Conservation (phyloP, 2,797 vertebrate genomes). For the Benthosema pterotum region DNA sequence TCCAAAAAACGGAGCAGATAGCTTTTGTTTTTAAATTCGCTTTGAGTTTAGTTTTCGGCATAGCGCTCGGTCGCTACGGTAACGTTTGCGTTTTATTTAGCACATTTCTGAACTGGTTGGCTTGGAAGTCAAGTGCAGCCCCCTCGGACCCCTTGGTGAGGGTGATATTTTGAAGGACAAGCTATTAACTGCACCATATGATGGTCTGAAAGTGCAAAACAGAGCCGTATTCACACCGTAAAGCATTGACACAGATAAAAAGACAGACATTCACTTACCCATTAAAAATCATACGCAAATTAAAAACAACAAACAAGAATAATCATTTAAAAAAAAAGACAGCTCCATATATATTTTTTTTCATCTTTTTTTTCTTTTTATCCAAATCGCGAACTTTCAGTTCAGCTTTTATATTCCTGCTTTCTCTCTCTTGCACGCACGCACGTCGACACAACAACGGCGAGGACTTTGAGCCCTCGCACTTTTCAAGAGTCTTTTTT, state of each 20-base stretch:
- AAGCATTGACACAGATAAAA: conserved; percentile 67
- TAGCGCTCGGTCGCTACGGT: too few relatives aligned
- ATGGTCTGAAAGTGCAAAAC: conserved; percentile 65
- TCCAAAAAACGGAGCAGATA: too few relatives aligned
- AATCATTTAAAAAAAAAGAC: conserved; percentile 28
- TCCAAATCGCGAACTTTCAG: conserved; percentile 17
- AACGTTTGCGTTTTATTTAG: too few relatives aligned
- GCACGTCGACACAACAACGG: conserved; percentile 36
- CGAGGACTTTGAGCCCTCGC: conserved; percentile 39
- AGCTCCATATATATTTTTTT: conserved; percentile 11
- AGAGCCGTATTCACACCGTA: conserved; percentile 65
- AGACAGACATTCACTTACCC: conserved; percentile 64
- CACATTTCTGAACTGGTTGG: conserved; percentile 19
- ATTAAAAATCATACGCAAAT: conserved; percentile 59
- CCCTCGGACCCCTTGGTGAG: conserved; percentile 7
- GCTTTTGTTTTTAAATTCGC: too few relatives aligned
- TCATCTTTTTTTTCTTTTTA: conserved; percentile 27
- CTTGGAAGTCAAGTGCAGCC: conserved; percentile 42
- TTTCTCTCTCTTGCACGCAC: background rate
- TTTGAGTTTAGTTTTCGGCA: too few relatives aligned
- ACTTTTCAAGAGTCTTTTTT: conserved; percentile 37
- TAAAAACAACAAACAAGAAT: conserved; percentile 47
- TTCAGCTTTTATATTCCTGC: background rate
- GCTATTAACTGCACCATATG: conserved; percentile 50
- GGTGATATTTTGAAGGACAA: conserved; percentile 49